These are phyloP conservation scores for Psittacula cyanocephala DNA, from an alignment of 2,113 vertebrate species.

Conservation along the genomic window DNA sequence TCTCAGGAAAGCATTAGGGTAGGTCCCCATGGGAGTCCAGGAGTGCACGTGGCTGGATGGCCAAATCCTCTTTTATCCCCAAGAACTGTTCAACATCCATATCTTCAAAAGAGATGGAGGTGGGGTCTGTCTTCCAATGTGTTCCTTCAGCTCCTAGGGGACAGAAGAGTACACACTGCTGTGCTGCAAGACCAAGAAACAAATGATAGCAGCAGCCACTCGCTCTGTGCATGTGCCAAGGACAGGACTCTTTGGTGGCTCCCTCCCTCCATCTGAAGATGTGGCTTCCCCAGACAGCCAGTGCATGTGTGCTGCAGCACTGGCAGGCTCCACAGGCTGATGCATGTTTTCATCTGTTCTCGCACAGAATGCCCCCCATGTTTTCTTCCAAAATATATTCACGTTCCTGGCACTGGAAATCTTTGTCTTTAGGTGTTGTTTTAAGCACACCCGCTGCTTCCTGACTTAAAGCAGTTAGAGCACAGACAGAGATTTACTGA, in stretches of 20 bases:
- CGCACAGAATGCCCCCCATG: background rate
- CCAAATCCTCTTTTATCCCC: background rate
- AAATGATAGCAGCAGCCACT: background rate
- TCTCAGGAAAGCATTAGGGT: background rate
- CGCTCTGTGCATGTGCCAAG: background rate
- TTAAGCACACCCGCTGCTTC: constrained; percentile 61
- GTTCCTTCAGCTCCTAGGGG: background rate
- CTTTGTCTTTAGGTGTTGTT: constrained; percentile 57
- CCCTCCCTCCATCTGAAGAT: background rate
- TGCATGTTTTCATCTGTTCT: background rate
- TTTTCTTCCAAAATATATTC: constrained; percentile 45
- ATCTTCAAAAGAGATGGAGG: background rate
- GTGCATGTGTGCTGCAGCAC: background rate
- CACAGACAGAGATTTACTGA: constrained; percentile 44
- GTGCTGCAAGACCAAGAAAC: background rate
- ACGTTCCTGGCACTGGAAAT: constrained; percentile 46
- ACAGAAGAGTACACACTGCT: background rate
- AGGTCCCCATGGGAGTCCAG: background rate
- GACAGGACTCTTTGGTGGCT: background rate
- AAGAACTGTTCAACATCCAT: background rate
- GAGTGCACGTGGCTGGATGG: background rate
- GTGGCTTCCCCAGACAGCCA: background rate
- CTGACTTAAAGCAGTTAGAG: constrained; percentile 45
- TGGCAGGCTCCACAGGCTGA: background rate
- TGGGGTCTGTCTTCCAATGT: background rate